Conservation (phyloP, 2,797 vertebrate genomes). For the Sebastes vulpes region DNA sequence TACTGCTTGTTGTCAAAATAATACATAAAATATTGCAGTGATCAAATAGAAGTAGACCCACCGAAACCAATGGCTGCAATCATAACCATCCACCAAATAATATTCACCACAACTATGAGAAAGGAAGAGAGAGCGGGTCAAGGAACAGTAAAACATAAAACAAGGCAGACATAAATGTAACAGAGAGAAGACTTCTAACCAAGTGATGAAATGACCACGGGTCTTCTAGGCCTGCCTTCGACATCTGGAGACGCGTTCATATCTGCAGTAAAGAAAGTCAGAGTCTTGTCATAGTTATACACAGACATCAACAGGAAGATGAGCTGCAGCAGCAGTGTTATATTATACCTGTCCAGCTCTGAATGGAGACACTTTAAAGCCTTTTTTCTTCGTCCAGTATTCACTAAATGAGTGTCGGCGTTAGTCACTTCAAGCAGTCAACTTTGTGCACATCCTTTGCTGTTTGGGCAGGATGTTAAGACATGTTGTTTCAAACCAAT, state of each 20-base stretch:
- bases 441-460: background rate
- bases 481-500: slow-evolving; percentile 10
- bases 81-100: slow-evolving; percentile 78
- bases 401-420: background rate
- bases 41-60: slow-evolving; percentile 26
- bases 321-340: background rate
- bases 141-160: background rate
- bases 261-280: slow-evolving; percentile 3
- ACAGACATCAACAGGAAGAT: background rate
- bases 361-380: background rate
- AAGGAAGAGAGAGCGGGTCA: background rate
- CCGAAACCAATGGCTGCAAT: slow-evolving; percentile 71
- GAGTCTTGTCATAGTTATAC: background rate
- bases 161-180: background rate
- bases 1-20: background rate
- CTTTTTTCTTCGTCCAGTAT: slow-evolving; percentile 9
- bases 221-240: background rate
- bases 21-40: background rate
- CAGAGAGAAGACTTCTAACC: slow-evolving; percentile 49
- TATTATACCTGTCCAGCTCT: slow-evolving; percentile 39
- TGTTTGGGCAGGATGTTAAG: slow-evolving; percentile 69
- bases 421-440: background rate
- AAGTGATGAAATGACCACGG: slow-evolving; percentile 12
- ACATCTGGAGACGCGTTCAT: slow-evolving; percentile 3
- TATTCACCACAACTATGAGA: slow-evolving; percentile 59